Conservation (phyloP, 92 coral and sea anemone genomes). For the Porites evermanni region DNA sequence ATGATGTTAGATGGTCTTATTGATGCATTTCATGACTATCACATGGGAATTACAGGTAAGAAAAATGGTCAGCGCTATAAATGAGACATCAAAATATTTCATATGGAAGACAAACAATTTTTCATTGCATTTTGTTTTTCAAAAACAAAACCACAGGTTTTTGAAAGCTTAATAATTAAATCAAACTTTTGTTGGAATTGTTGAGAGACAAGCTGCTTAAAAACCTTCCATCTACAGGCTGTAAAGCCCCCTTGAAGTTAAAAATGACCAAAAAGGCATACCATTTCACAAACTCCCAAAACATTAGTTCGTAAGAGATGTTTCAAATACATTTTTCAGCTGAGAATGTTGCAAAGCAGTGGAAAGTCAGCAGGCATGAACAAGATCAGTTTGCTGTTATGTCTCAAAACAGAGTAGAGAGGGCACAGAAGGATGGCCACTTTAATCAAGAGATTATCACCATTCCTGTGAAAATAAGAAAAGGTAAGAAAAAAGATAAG, state of each 20-base stretch:
- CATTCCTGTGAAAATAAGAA: conserved; percentile 82
- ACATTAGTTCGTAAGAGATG: too few relatives aligned
- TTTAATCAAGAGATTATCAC: conserved; percentile 88
- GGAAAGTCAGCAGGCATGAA: conserved; percentile 83
- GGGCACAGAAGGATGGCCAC: conserved; percentile 81
- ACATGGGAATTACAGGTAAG: conserved; percentile 99
- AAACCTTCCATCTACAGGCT: too few relatives aligned
- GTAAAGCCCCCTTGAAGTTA: too few relatives aligned
- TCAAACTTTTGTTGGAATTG: too few relatives aligned
- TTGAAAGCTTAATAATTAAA: too few relatives aligned
- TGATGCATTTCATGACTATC: conserved; percentile 93
- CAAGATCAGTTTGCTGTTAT: conserved; percentile 87
- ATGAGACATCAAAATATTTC: too few relatives aligned
- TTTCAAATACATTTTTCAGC: conserved; percentile 42
- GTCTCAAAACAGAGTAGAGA: conserved; percentile 85
- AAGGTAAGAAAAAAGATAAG: conserved; percentile 56
- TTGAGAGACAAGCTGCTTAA: too few relatives aligned
- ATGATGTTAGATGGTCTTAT: conserved; percentile 93
- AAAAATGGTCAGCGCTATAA: not conserved
- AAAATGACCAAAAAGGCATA: too few relatives aligned
- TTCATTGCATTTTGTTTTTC: too few relatives aligned
- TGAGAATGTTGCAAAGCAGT: conserved; percentile 97
- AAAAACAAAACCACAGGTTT: not conserved
- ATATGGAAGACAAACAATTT: too few relatives aligned
- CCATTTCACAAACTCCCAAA: too few relatives aligned